phyloP scores from a whole-genome alignment of 2,888 invertebrate species.

The Drosophila algonquin region DNA sequence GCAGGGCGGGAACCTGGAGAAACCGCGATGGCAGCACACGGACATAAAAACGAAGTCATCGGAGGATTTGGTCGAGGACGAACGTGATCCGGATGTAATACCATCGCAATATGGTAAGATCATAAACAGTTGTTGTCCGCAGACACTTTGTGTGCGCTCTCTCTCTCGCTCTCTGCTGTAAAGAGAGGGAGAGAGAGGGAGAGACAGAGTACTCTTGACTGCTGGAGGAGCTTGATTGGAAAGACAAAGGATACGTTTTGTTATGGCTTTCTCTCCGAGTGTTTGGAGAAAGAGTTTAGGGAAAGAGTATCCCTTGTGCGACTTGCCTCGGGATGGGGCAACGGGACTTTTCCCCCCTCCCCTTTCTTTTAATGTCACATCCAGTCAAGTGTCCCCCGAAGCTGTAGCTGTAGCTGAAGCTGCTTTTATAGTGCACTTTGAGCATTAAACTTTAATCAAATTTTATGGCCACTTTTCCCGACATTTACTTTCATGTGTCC shows the following conservation, averaged over 20 bases:
- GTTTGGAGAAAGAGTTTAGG: neutral
- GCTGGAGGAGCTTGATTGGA: neutral
- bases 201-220: neutral
- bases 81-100: constrained; percentile 89
- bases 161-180: too few species aligned
- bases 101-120: constrained; percentile 89
- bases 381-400: constrained; percentile 22
- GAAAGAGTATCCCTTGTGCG: constrained; percentile 7
- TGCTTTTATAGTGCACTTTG: constrained; percentile 53
- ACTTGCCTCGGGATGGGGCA: too few species aligned
- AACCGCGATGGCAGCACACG: constrained; percentile 84
- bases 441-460: constrained; percentile 72
- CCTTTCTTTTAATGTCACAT: constrained; percentile 38
- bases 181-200: neutral
- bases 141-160: neutral
- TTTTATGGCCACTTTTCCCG: constrained; percentile 61
- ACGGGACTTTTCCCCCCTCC: neutral
- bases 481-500: constrained; percentile 66
- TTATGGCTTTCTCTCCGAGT: neutral
- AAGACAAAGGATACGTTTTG: neutral
- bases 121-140: constrained; percentile 25
- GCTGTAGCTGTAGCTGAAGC: neutral
- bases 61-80: constrained; percentile 83
- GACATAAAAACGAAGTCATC: constrained; percentile 84
- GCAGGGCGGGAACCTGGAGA: constrained; percentile 82